Evolutionary conservation across 2,113 vertebrate species (phyloP).

Genomic region (Colius striatus): DNA sequence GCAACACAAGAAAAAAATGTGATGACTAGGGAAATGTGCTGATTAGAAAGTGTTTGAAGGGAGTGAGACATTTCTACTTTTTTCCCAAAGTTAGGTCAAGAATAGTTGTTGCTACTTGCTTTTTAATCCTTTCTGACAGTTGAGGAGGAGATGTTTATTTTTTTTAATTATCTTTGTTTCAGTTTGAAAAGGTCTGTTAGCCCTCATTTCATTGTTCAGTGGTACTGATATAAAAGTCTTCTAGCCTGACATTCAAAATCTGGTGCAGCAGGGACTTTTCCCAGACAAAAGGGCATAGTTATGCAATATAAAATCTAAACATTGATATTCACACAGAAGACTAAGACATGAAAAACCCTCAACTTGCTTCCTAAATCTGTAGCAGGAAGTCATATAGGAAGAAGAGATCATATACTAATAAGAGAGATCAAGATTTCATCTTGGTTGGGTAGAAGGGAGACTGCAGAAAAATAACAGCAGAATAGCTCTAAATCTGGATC

Average conservation of each 20-base stretch:
- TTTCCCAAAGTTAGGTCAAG: background rate
- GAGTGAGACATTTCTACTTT: background rate
- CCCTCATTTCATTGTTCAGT: background rate
- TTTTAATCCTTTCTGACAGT: background rate
- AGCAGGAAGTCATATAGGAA: background rate
- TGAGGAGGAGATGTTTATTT: background rate
- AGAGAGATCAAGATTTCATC: background rate
- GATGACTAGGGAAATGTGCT: background rate
- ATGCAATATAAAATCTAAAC: background rate
- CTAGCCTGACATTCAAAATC: background rate
- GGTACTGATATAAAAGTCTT: background rate
- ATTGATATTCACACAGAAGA: background rate
- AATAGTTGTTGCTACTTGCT: background rate
- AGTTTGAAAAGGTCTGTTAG: background rate
- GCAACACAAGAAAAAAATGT: background rate
- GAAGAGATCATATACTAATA: background rate
- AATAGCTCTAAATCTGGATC: background rate
- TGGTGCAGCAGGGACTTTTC: background rate
- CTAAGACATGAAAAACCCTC: background rate
- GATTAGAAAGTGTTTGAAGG: background rate
- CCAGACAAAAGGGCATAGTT: background rate
- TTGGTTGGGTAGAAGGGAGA: background rate
- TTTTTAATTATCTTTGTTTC: background rate
- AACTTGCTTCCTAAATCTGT: background rate
- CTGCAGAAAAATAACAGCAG: background rate